A percentile compares a stretch with the other conserved stretches of the same genome.
Evolutionary conservation across 2,797 vertebrate species (phyloP).

Genomic region (Takifugu ocellatus): DNA sequence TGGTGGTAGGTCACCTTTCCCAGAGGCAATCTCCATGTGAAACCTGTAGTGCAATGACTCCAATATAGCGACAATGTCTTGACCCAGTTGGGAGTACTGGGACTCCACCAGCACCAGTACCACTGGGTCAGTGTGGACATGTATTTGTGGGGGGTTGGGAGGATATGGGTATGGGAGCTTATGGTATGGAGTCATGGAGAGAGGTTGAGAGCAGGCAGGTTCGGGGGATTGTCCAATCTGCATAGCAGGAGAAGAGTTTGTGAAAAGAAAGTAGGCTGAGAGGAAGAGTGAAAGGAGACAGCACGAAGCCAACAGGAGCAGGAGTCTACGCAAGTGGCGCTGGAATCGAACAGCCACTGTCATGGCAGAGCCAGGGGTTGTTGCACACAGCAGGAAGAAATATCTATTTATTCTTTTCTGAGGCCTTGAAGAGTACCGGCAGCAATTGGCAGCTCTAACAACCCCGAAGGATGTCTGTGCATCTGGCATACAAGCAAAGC

Average conservation of each 20-base stretch:
- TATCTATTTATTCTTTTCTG: constrained; percentile 27
- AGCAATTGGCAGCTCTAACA: background rate
- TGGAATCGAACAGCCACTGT: constrained; percentile 72
- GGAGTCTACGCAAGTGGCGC: constrained; percentile 85
- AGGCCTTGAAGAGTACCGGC: constrained; percentile 9
- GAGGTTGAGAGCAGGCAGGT: constrained; percentile 82
- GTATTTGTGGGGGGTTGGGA: constrained; percentile 83
- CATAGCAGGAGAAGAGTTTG: constrained; percentile 87
- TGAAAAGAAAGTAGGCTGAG: constrained; percentile 94
- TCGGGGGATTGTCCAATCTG: constrained; percentile 82
- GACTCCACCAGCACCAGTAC: constrained; percentile 94
- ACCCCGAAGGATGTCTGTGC: constrained; percentile 21
- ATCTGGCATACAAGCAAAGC: constrained; percentile 41
- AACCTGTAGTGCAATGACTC: constrained; percentile 92
- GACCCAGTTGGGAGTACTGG: constrained; percentile 94
- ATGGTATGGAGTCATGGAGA: constrained; percentile 80
- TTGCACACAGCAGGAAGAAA: constrained; percentile 12
- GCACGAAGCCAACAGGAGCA: constrained; percentile 89
- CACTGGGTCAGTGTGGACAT: constrained; percentile 79
- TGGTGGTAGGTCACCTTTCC: constrained; percentile 92
- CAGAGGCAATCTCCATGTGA: constrained; percentile 90
- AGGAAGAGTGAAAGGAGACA: constrained; percentile 89
- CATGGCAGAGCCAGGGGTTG: constrained; percentile 44
- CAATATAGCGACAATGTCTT: constrained; percentile 91
- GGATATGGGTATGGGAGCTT: constrained; percentile 85